Conservation (phyloP, 37 sponge, comb jelly and placozoan genomes). For the Halisarca cf. caerulea region DNA sequence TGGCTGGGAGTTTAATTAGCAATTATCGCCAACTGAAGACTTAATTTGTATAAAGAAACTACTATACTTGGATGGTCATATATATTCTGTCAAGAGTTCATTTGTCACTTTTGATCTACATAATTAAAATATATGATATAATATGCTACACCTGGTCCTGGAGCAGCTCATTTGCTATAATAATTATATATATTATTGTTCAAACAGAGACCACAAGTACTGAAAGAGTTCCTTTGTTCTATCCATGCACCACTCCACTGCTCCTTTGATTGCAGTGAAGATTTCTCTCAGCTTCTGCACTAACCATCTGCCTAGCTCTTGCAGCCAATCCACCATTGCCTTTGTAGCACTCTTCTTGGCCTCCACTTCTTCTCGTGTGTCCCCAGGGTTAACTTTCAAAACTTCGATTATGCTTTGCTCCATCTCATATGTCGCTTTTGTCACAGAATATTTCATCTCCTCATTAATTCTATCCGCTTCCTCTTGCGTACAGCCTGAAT, state of each 20-base stretch:
- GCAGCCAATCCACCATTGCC: background rate
- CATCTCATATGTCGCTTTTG: background rate
- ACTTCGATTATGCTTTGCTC: background rate
- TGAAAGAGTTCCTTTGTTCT: background rate
- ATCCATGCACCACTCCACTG: background rate
- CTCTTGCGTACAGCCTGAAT: background rate
- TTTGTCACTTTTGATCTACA: too few relatives aligned
- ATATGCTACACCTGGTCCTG: too few relatives aligned
- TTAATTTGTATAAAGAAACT: too few relatives aligned
- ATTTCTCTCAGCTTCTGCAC: background rate
- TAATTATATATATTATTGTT: too few relatives aligned
- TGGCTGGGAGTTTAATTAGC: too few relatives aligned
- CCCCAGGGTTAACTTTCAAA: background rate
- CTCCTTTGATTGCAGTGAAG: background rate
- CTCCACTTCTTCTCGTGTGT: background rate
- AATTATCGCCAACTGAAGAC: too few relatives aligned
- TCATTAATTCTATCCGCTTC: background rate
- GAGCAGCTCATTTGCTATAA: too few relatives aligned
- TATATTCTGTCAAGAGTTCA: too few relatives aligned
- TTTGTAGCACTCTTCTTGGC: background rate
- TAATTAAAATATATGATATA: too few relatives aligned
- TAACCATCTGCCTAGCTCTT: background rate
- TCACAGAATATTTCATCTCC: background rate
- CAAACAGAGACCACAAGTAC: background rate
- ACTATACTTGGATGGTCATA: too few relatives aligned